phyloP scores from a whole-genome alignment of 2,888 invertebrate genomes.

The Slavum lentiscoides region DNA sequence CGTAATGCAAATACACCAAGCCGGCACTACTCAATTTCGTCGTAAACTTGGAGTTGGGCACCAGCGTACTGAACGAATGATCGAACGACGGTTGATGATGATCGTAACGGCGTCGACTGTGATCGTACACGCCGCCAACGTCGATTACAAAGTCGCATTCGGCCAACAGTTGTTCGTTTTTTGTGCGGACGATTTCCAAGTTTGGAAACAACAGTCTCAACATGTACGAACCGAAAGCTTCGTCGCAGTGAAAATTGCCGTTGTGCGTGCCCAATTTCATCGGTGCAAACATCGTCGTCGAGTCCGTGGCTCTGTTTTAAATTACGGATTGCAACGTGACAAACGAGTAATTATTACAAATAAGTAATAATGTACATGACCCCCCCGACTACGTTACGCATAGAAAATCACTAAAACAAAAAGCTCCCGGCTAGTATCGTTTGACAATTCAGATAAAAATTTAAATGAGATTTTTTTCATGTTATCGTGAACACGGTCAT shows the following conservation, averaged over 20 bases:
- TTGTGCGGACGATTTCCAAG: slow-evolving; percentile 73
- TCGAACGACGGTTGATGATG: slow-evolving; percentile 86
- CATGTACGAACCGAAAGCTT: slow-evolving; percentile 92
- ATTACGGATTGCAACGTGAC: too few species aligned
- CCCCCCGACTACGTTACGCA: too few species aligned
- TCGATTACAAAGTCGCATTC: slow-evolving; percentile 93
- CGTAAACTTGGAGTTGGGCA: slow-evolving; percentile 64
- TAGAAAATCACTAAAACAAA: too few species aligned
- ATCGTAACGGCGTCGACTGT: slow-evolving; percentile 77
- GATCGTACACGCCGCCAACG: slow-evolving; percentile 86
- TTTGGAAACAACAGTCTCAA: slow-evolving; percentile 78
- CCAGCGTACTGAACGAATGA: slow-evolving; percentile 69
- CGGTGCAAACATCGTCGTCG: slow-evolving; percentile 22
- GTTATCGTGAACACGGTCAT: too few species aligned
- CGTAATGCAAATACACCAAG: slow-evolving; percentile 86
- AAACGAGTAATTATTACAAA: too few species aligned
- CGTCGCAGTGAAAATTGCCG: slow-evolving; percentile 92
- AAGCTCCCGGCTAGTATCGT: too few species aligned
- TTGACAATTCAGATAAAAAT: too few species aligned
- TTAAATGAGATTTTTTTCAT: too few species aligned
- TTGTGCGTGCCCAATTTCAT: slow-evolving; percentile 70
- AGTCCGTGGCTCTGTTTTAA: neutral
- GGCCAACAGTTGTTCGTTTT: slow-evolving; percentile 67
- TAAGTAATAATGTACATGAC: too few species aligned
- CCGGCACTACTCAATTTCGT: slow-evolving; percentile 93